Base-by-base conservation (phyloP, 92 coral and sea anemone species). In the Paragorgia papillata region DNA sequence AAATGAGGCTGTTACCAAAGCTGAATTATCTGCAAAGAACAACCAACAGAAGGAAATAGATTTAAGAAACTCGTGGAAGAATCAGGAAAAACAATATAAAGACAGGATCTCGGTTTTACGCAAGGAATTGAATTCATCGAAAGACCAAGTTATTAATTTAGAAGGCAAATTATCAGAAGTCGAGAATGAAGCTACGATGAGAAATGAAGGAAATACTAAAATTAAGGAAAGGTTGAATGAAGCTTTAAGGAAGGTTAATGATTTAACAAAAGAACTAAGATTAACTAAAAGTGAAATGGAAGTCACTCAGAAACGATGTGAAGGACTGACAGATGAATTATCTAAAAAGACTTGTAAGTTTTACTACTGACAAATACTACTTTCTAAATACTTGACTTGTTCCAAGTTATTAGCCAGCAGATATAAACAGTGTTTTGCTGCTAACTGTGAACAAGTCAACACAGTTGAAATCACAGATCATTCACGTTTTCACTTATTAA, bases 91-190 rank as follows among this genome's bases (percentile, higher is more conserved):
- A 82, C 82, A 88, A 50, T 85, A 91, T 37, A 94, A 94, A 80
- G 98, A 94, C 46, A 94, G 98, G 71, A 88, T 94, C 57, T 91
- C 94, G 21, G 94, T 88, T 28, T 80, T 94, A 39, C 60, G 92
- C 22, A 88, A 91, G 67, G 88, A 92, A 50, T 86, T 89, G 14
- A 85, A 87, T 58, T 82, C 82, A 7, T 83, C 83, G 34, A 96
- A 94, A 62, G 82, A 84, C 26, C 86, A 82, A 55, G 73, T 91
- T 58, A 82, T 86, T 7, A 79, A 73, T 29, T 75, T 94, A 27
- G 90, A 65, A 71, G 34, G 68, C 27, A 89, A 82, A 74, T 62
- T 94, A 17, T 57, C 50, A 34, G 97, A 91, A 49, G 71, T 94
- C 46, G 82, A 87, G 56, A 73, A 87, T 1, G 77, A 62, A 39